A percentile compares a stretch with the other conserved stretches of the same genome.
These are phyloP conservation scores for Gryon sp. DNA, from an alignment of 1,140 invertebrate species.

Conservation along the genomic window DNA sequence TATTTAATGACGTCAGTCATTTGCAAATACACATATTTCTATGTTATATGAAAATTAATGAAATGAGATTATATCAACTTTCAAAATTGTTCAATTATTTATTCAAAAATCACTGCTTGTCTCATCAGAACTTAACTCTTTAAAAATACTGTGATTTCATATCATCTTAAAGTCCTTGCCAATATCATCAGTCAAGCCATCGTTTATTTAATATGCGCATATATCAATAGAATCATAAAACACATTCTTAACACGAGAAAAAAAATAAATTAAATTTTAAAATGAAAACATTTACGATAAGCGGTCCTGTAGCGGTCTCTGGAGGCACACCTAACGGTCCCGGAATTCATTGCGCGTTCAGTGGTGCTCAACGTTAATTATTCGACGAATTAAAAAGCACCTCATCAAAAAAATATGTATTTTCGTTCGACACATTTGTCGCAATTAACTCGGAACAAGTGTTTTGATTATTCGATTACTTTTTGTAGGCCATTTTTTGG, in stretches of 20 bases:
- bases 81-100: no score
- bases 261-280: slow-evolving; percentile 55
- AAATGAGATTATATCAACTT: no score
- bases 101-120: no score
- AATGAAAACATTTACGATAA: slow-evolving; percentile 55
- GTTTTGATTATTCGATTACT: neutral
- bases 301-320: slow-evolving; percentile 62
- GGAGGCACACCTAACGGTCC: slow-evolving; percentile 60
- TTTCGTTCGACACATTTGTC: slow-evolving; percentile 22
- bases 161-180: no score
- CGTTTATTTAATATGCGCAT: slow-evolving; percentile 19
- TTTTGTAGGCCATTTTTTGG: slow-evolving; percentile 13
- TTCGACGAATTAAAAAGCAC: slow-evolving; percentile 20
- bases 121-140: no score
- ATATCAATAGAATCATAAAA: slow-evolving; percentile 28
- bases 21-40: no score
- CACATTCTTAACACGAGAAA: slow-evolving; percentile 6
- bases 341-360: slow-evolving; percentile 61
- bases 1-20: no score
- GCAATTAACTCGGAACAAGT: neutral
- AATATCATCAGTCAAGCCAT: neutral
- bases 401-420: slow-evolving; percentile 7
- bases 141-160: no score
- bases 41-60: no score
- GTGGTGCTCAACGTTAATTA: slow-evolving; percentile 64